Evolutionary conservation across 1,140 invertebrate genomes (phyloP).

Genomic region (Papilio aristodemus): DNA sequence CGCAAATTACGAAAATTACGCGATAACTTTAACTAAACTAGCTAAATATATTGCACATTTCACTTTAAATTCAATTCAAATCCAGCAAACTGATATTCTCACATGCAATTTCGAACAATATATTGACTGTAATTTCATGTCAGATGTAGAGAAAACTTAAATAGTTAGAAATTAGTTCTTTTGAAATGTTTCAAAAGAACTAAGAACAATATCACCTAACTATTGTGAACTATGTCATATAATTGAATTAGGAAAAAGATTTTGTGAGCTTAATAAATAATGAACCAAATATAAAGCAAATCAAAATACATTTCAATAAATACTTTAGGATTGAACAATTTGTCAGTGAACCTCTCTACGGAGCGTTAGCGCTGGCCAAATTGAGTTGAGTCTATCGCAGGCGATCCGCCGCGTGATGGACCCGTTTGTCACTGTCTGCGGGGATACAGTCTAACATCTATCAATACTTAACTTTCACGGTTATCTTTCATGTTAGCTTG

Average conservation of each 20-base stretch:
- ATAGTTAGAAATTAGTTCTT: neutral
- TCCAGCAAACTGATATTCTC: neutral
- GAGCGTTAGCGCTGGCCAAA: conserved; percentile 8
- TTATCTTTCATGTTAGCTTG: neutral
- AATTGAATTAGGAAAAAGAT: too few species aligned
- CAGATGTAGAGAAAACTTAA: neutral
- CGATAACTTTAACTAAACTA: neutral
- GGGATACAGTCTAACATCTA: conserved; percentile 22
- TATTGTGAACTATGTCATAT: too few species aligned
- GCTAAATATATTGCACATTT: neutral
- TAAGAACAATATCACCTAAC: too few species aligned
- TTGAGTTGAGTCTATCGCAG: conserved; percentile 11
- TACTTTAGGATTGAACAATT: conserved; percentile 6
- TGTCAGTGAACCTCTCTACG: neutral
- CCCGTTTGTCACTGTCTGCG: conserved; percentile 29
- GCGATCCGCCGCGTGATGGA: conserved; percentile 4
- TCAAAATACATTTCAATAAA: neutral
- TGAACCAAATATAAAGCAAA: too few species aligned
- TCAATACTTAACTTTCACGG: conserved; percentile 11
- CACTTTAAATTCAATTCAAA: neutral
- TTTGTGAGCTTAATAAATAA: too few species aligned
- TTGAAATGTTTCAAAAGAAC: too few species aligned
- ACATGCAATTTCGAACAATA: neutral
- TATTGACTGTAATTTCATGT: neutral
- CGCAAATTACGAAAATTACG: conserved; percentile 27